Evolutionary conservation across 2,888 invertebrate genomes (phyloP).

Genomic region (Caenorhabditis japonica): DNA sequence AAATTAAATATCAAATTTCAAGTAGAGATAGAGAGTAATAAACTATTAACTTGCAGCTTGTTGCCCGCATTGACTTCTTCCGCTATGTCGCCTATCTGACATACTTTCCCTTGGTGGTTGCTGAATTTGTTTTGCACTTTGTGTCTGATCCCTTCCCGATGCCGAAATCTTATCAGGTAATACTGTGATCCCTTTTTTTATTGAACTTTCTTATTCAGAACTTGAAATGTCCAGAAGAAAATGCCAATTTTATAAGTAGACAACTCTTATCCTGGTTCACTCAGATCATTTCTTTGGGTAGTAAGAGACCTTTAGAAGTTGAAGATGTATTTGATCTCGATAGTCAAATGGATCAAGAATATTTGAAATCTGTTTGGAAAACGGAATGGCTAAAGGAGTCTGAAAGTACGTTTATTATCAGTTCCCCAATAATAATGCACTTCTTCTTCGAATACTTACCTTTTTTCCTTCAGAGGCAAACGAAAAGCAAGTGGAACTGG

Average conservation of each 20-base stretch:
- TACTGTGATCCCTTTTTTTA: constrained; percentile 3
- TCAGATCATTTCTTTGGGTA: constrained; percentile 63
- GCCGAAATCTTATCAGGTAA: constrained; percentile 41
- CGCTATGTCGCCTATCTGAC: constrained; percentile 70
- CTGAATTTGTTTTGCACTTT: constrained; percentile 67
- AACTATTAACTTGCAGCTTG: constrained; percentile 62
- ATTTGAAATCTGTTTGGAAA: constrained; percentile 66
- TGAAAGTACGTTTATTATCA: no score
- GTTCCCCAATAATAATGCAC: no score
- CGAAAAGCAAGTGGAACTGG: constrained; percentile 22
- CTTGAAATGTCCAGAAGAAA: constrained; percentile 67
- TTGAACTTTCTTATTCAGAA: constrained; percentile 14
- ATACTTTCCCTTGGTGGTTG: constrained; percentile 71
- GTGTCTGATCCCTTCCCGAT: constrained; percentile 67
- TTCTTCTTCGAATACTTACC: no score
- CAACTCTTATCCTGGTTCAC: constrained; percentile 73
- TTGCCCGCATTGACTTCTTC: constrained; percentile 64
- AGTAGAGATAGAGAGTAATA: no score
- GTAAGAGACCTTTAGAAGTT: constrained; percentile 63
- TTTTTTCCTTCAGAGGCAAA: constrained; percentile 31
- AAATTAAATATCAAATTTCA: constrained; percentile 18
- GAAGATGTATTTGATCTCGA: constrained; percentile 72
- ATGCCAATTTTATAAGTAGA: constrained; percentile 70
- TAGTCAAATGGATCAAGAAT: constrained; percentile 62
- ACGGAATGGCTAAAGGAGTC: constrained; percentile 56